phyloP scores from a whole-genome alignment of 2,113 vertebrate species.

The Cryptoleucopteryx plumbea region DNA sequence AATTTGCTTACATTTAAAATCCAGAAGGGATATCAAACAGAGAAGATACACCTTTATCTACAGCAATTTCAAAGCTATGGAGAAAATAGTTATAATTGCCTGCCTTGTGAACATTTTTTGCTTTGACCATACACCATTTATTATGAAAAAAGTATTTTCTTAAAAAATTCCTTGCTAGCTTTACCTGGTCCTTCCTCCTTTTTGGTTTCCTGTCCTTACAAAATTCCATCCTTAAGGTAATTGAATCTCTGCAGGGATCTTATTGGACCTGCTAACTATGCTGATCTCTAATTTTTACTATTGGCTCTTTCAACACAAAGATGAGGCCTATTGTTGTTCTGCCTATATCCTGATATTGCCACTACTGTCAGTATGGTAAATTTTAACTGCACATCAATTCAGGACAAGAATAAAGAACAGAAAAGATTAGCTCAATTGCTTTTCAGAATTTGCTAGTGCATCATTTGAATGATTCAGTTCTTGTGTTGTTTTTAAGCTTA shows the following conservation, averaged over 20 bases:
- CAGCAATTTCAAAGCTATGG: background rate
- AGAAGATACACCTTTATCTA: background rate
- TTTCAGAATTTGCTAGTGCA: background rate
- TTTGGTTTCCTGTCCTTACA: background rate
- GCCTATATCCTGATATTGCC: background rate
- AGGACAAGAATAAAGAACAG: background rate
- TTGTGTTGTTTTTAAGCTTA: background rate
- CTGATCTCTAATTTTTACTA: background rate
- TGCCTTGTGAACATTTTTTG: background rate
- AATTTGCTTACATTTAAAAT: background rate
- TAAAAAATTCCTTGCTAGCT: background rate
- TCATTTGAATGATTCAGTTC: background rate
- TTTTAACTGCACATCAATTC: background rate
- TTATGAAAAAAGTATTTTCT: background rate
- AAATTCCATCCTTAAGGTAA: background rate
- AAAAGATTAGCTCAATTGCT: background rate
- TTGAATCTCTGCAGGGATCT: background rate
- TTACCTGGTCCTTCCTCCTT: accelerated
- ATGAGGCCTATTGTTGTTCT: background rate
- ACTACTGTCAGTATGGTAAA: background rate
- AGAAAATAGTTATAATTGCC: background rate
- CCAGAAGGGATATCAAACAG: background rate
- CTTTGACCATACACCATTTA: background rate
- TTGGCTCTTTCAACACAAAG: background rate
- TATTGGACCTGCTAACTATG: background rate